Evolutionary conservation across 2,888 invertebrate genomes (phyloP).

Genomic region (Mesochorus sp.): DNA sequence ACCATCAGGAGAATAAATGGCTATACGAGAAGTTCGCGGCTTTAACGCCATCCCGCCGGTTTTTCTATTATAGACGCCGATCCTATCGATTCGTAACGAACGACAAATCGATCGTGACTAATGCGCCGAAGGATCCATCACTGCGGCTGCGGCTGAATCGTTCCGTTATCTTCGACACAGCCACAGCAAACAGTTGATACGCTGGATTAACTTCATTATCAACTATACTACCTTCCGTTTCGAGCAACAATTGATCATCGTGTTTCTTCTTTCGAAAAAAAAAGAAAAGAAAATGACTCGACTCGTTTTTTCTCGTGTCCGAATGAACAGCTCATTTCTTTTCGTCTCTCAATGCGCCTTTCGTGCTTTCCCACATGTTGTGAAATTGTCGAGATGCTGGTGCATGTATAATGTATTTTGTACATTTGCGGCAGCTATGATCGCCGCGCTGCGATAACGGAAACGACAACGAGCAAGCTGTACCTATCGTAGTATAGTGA

Average conservation of each 20-base stretch:
- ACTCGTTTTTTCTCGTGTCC: not conserved
- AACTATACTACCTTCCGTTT: not conserved
- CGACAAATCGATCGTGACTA: slow-evolving; percentile 47
- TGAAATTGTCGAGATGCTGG: slow-evolving; percentile 53
- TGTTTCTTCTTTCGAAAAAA: not conserved
- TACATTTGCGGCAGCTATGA: slow-evolving; percentile 57
- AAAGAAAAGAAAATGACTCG: not conserved
- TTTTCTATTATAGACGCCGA: slow-evolving; percentile 28
- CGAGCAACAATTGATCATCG: not conserved
- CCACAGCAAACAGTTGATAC: not conserved
- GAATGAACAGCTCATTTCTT: too few species aligned
- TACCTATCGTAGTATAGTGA: slow-evolving; percentile 42
- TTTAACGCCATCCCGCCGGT: slow-evolving; percentile 16
- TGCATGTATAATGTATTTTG: slow-evolving; percentile 49
- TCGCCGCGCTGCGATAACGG: slow-evolving; percentile 63
- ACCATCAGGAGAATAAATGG: slow-evolving; percentile 50
- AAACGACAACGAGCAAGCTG: slow-evolving; percentile 62
- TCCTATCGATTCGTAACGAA: slow-evolving; percentile 22
- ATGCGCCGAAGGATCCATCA: not conserved
- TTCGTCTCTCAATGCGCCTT: not conserved
- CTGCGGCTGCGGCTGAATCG: not conserved
- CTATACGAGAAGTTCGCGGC: slow-evolving; percentile 10
- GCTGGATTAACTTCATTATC: not conserved
- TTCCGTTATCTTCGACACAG: not conserved
- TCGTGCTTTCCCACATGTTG: slow-evolving; percentile 33